phyloP scores from a whole-genome alignment of 2,888 invertebrate species.

The Meiosimyza decipiens region DNA sequence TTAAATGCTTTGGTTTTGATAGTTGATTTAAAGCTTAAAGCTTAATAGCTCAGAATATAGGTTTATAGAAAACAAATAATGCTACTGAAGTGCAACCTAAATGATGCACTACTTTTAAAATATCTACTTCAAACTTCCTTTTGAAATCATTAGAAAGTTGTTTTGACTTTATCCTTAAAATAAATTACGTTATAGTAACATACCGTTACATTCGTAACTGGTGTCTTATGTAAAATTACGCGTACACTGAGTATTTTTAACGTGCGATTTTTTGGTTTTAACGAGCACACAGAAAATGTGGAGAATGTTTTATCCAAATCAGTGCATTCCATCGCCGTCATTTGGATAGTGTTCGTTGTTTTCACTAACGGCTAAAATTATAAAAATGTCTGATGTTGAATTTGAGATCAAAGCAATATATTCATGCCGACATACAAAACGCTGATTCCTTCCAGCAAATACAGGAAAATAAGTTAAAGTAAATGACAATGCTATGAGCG shows the following conservation, averaged over 20 bases:
- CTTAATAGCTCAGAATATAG: too few relatives aligned
- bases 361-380: not conserved
- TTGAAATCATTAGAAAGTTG: not conserved
- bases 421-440: too few relatives aligned
- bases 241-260: not conserved
- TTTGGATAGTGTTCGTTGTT: not conserved
- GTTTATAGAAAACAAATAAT: too few relatives aligned
- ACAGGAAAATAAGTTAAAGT: too few relatives aligned
- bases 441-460: too few relatives aligned
- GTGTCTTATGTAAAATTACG: not conserved
- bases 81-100: too few relatives aligned
- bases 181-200: too few relatives aligned
- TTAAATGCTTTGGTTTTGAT: too few relatives aligned
- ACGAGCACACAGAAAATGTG: not conserved
- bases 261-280: slow-evolving; percentile 4
- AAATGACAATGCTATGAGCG: too few relatives aligned
- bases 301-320: not conserved
- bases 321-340: not conserved
- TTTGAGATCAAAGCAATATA: too few relatives aligned
- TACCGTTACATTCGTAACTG: not conserved
- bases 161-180: not conserved
- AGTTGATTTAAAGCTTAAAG: too few relatives aligned
- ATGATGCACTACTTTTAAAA: not conserved
- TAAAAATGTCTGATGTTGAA: not conserved
- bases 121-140: not conserved